Evolutionary conservation across 2,888 invertebrate genomes (phyloP), one percentile per base, ranked within the genome.

Genomic region (Acrobasis suavella): DNA sequence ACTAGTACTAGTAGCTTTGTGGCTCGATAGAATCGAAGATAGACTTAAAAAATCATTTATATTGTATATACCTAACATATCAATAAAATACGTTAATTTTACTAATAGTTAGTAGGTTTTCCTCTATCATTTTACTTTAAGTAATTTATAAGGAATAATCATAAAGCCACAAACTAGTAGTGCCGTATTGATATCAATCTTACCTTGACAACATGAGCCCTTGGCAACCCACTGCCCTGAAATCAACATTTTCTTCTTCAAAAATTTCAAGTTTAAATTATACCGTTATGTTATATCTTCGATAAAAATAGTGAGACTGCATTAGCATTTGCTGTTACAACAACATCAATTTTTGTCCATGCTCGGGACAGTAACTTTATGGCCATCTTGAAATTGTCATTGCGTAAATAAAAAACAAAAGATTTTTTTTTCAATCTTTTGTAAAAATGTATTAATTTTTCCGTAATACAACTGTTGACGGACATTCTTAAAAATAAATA

Each of bases 221-320:
- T 90, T 72, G 80, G 72, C 73, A 89, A 73, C 68, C 91, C 91
- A 86, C 86, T 88, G 80, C 89, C 91, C 91, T 92, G 91, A 85
- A 92, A 92, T 82, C 74, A 87, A 89, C 72, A 88, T 74, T 74
- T 70, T 69, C 68, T 69, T 73, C 76, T 83, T 84, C 75, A 85
- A 78, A 82, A 32, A 7, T 32, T 32, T 32, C 2, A 32, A 32
- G 0, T 32, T 32, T 8, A 32, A 32, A 32, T 32, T 7, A 7
- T 7, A 32, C 32, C 32, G 22, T 22, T 74, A 68, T 66, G n/a
- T n/a, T n/a, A n/a, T 62, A 71, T 65, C 63, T 60, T 64, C 62
- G 61, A 52, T 62, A 54, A 38, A 62, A 65, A 64, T 51, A 67
- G 77, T 78, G 77, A 75, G 70, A 80, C 71, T 69, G 82, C 84